These are phyloP conservation scores for Synanceia verrucosa DNA, from an alignment of 2,797 vertebrate genomes.

Conservation along the genomic window DNA sequence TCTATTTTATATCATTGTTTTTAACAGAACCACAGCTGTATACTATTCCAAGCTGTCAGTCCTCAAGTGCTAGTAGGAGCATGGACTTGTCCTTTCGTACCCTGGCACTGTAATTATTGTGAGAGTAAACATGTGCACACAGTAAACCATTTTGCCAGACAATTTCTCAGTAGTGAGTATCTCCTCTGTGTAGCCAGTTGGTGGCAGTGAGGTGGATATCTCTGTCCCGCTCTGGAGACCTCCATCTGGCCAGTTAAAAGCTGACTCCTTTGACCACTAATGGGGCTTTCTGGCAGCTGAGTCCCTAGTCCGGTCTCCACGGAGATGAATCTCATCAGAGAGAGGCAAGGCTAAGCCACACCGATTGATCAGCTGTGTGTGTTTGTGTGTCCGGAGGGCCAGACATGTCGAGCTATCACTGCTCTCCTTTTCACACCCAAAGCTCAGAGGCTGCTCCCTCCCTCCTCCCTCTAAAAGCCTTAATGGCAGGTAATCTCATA, in stretches of 20 bases:
- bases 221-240: conserved; percentile 48
- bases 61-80: not conserved
- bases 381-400: conserved; percentile 12
- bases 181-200: too few species aligned
- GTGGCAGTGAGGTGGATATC: conserved; percentile 34
- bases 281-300: conserved; percentile 66
- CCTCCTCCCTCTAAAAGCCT: conserved; percentile 33
- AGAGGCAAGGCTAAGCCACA: conserved; percentile 36
- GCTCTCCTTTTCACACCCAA: conserved; percentile 18
- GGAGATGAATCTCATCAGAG: conserved; percentile 66
- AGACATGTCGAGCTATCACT: conserved; percentile 12
- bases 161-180: not conserved
- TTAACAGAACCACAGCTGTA: not conserved
- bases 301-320: conserved; percentile 70
- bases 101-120: conserved; percentile 11
- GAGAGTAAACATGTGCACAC: conserved; percentile 12
- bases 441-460: conserved; percentile 2
- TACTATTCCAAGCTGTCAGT: not conserved
- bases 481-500: conserved; percentile 45
- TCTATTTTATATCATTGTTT: not conserved
- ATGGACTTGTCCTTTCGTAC: not conserved
- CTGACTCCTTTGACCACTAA: conserved; percentile 66
- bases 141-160: conserved; percentile 15
- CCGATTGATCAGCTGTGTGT: conserved; percentile 49
- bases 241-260: conserved; percentile 66